A percentile compares a stretch with the other conserved stretches of the same genome.
Evolutionary conservation across 2,888 invertebrate species (phyloP).

Genomic region (Chironomus tentans): DNA sequence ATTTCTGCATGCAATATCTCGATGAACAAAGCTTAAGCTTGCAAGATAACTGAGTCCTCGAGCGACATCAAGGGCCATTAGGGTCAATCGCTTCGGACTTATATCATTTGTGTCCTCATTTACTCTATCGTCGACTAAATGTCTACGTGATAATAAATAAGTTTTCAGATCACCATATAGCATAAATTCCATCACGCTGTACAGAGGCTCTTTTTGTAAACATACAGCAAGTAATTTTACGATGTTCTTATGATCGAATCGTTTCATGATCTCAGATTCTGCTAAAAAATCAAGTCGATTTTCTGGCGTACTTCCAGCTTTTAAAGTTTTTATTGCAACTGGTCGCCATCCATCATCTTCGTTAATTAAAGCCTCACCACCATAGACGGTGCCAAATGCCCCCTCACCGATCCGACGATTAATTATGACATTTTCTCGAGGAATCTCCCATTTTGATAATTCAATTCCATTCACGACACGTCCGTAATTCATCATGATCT

Average conservation of each 20-base stretch:
- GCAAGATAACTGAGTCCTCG: conserved; percentile 77
- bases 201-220: conserved; percentile 76
- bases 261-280: conserved; percentile 90
- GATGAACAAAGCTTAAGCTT: conserved; percentile 76
- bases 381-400: conserved; percentile 62
- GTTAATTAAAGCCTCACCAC: conserved; percentile 69
- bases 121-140: conserved; percentile 58
- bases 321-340: conserved; percentile 83
- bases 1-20: conserved; percentile 75
- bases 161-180: conserved; percentile 86
- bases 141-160: conserved; percentile 73
- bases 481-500: conserved; percentile 62
- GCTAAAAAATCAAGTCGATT: conserved; percentile 85
- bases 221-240: conserved; percentile 78
- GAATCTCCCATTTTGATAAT: conserved; percentile 81
- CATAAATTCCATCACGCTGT: conserved; percentile 91
- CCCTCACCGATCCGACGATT: conserved; percentile 81
- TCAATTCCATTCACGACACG: conserved; percentile 43
- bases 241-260: conserved; percentile 83
- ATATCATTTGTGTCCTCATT: conserved; percentile 59
- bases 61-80: conserved; percentile 82
- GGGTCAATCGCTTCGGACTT: conserved; percentile 66
- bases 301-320: conserved; percentile 70
- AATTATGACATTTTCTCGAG: conserved; percentile 73
- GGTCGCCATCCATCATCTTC: conserved; percentile 66